phyloP scores from a whole-genome alignment of 2,797 vertebrate genomes.

The Eupleurogrammus muticus region DNA sequence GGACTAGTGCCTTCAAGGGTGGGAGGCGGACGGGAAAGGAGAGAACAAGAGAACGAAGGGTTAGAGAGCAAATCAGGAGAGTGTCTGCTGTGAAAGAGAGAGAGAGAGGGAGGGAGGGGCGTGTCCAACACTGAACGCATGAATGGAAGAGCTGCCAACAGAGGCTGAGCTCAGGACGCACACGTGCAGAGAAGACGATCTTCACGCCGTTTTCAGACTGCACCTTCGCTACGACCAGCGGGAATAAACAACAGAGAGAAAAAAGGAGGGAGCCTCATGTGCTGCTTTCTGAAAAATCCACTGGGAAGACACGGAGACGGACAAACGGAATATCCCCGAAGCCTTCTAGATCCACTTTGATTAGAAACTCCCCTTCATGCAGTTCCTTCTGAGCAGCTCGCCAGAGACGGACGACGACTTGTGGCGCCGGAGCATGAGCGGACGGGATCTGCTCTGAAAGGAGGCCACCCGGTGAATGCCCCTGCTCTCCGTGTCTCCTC shows the following conservation, averaged over 20 bases:
- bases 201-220: background rate
- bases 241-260: constrained; percentile 7
- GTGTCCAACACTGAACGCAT: constrained; percentile 47
- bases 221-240: constrained; percentile 20
- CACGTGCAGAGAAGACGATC: constrained; percentile 35
- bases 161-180: constrained; percentile 26
- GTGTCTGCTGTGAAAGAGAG: background rate
- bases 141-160: constrained; percentile 43
- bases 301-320: background rate
- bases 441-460: background rate
- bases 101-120: constrained; percentile 33
- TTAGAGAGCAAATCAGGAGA: constrained; percentile 9
- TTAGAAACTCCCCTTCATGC: constrained; percentile 12
- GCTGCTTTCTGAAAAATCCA: background rate
- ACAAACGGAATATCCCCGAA: constrained; percentile 2
- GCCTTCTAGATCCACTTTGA: background rate
- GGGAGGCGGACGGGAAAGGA: constrained; percentile 8
- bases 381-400: background rate
- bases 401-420: background rate
- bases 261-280: background rate
- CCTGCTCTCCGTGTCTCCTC: background rate
- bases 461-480: background rate
- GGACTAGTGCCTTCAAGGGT: constrained; percentile 54
- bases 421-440: background rate
- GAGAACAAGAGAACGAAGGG: constrained; percentile 8